These are phyloP conservation scores for Pomatorhinus ruficollis DNA, from an alignment of 2,113 vertebrate species.

Conservation along the genomic window DNA sequence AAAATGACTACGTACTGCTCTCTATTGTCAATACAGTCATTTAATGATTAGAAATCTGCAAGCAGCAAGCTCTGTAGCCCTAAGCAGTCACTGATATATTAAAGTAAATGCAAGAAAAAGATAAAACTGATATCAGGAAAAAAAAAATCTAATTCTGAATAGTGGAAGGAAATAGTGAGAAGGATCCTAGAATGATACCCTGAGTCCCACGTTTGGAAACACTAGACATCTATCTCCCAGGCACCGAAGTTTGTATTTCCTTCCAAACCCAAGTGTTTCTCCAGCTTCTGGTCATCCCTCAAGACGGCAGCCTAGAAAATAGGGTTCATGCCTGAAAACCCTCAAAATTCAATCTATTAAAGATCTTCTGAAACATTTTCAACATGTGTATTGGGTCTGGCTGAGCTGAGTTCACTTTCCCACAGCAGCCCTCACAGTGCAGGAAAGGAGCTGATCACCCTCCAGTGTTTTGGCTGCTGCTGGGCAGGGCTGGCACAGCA, in stretches of 20 bases:
- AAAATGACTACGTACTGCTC: background rate
- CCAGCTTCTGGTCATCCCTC: background rate
- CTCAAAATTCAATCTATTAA: background rate
- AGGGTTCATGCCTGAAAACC: background rate
- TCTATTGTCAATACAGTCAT: background rate
- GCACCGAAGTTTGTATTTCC: background rate
- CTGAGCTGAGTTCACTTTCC: background rate
- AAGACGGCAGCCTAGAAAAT: background rate
- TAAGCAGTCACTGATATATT: background rate
- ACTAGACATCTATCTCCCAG: background rate
- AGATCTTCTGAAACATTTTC: background rate
- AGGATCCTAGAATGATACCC: background rate
- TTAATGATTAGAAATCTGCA: background rate
- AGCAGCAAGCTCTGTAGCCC: background rate
- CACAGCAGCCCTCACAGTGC: background rate
- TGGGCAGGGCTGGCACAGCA: background rate
- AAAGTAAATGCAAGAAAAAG: background rate
- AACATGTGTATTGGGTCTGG: fast-evolving
- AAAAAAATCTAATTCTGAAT: background rate
- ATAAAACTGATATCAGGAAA: background rate
- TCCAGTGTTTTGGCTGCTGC: background rate
- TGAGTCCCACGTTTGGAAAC: background rate
- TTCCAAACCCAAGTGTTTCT: background rate
- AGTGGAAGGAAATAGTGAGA: background rate
- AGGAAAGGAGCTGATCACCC: background rate